phyloP scores from a whole-genome alignment of 2,113 vertebrate species.

The Scortum barcoo region DNA sequence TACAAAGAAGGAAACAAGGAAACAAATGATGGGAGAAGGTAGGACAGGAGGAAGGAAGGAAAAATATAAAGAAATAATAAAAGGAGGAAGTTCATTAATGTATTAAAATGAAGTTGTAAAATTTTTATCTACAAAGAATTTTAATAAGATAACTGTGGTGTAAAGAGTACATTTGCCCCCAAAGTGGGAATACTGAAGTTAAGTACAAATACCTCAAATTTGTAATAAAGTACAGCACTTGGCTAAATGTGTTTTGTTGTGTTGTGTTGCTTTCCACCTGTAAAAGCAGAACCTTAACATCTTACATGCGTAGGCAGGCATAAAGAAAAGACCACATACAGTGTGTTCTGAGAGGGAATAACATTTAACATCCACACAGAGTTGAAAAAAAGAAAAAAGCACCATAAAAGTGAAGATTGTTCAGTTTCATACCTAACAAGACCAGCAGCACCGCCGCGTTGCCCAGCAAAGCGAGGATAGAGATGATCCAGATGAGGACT shows the following conservation, averaged over 20 bases:
- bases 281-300: not conserved
- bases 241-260: too few relatives aligned
- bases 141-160: not conserved
- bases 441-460: constrained; percentile 90
- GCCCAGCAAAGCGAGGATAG: constrained; percentile 90
- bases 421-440: constrained; percentile 82
- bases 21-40: not conserved
- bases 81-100: too few relatives aligned
- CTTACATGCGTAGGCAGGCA: not conserved
- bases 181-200: not conserved
- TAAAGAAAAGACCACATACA: not conserved
- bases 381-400: too few relatives aligned
- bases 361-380: too few relatives aligned
- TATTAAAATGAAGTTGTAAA: too few relatives aligned
- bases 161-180: not conserved
- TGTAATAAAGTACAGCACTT: not conserved
- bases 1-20: not conserved
- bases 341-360: too few relatives aligned
- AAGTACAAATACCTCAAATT: not conserved
- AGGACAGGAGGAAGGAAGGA: not conserved
- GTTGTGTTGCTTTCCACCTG: too few relatives aligned
- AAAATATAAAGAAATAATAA: not conserved
- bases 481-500: constrained; percentile 95
- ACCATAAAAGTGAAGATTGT: not conserved
- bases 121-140: too few relatives aligned